A percentile compares a stretch with the other conserved stretches of the same genome.
Conservation (phyloP, 2,888 invertebrate genomes). For the Furcula furcula region DNA sequence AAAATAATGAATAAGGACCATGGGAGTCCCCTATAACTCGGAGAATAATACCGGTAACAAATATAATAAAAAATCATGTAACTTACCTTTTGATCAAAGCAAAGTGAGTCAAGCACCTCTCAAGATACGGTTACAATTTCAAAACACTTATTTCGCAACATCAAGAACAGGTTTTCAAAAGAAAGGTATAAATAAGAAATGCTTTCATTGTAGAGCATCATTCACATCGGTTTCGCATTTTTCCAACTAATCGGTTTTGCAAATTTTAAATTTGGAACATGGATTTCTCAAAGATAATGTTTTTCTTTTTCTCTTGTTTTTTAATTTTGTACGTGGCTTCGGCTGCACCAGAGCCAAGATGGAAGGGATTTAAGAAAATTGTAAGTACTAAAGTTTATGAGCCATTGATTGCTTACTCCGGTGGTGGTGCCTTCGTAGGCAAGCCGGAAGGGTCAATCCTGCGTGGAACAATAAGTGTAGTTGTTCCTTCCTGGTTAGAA, state of each 20-base stretch:
- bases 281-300: constrained; percentile 26
- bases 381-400: no score
- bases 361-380: constrained; percentile 39
- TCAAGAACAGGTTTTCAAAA: not conserved
- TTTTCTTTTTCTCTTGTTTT: constrained; percentile 31
- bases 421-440: no score
- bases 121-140: not conserved
- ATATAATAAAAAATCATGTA: no score
- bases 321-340: constrained; percentile 21
- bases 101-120: constrained; percentile 1
- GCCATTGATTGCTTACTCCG: no score
- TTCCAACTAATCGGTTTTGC: no score
- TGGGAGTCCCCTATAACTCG: not conserved
- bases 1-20: not conserved
- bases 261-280: constrained; percentile 4
- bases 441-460: no score
- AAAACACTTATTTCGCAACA: not conserved
- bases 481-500: no score
- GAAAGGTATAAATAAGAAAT: constrained; percentile 7
- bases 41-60: no score
- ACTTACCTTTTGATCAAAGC: no score
- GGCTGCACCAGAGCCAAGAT: constrained; percentile 28
- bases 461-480: no score
- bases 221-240: not conserved
- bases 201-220: constrained; percentile 12